phyloP scores from a whole-genome alignment of 2,113 vertebrate genomes.

The Balaeniceps rex region DNA sequence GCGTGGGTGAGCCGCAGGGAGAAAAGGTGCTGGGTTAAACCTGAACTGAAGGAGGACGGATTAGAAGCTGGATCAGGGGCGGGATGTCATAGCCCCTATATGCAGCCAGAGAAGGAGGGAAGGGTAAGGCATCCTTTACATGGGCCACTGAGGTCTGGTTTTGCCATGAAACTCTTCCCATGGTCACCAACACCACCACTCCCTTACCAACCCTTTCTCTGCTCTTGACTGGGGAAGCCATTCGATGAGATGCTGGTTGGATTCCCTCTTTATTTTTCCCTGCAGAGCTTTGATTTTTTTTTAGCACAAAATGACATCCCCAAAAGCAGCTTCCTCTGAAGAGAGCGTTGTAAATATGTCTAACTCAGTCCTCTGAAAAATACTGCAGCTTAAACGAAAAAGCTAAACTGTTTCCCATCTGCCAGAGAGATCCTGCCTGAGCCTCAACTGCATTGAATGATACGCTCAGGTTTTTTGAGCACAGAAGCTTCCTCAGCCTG shows the following conservation, averaged over 20 bases:
- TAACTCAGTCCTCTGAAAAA: not conserved
- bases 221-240: not conserved
- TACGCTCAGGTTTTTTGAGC: not conserved
- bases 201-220: not conserved
- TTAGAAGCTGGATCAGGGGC: not conserved
- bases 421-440: not conserved
- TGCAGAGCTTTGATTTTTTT: not conserved
- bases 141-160: not conserved
- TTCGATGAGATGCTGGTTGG: not conserved
- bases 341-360: not conserved
- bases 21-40: not conserved
- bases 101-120: not conserved
- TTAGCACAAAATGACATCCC: not conserved
- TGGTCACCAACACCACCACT: rapidly evolving
- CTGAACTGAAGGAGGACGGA: not conserved
- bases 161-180: not conserved
- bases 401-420: not conserved
- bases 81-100: not conserved
- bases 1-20: rapidly evolving
- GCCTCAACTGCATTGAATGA: not conserved
- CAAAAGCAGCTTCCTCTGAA: not conserved
- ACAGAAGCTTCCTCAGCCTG: not conserved
- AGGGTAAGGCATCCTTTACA: not conserved
- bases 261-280: not conserved
- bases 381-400: not conserved